Evolutionary conservation across 2,888 invertebrate species (phyloP).

Genomic region (Argynnis bischoffii): DNA sequence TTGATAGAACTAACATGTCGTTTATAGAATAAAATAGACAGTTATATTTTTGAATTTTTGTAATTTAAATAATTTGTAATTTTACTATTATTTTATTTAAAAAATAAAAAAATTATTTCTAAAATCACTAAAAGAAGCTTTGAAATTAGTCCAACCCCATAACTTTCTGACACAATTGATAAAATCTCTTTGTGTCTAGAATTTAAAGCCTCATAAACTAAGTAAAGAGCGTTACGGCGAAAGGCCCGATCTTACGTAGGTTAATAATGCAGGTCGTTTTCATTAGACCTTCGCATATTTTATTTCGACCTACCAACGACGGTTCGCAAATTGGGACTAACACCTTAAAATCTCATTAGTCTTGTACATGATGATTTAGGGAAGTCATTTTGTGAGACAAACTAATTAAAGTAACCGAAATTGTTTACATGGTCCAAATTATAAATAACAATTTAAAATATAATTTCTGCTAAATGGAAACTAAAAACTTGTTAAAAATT

Average conservation of each 20-base stretch:
- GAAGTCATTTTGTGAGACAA: neutral
- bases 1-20: too few species aligned
- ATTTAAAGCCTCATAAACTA: slow-evolving; percentile 24
- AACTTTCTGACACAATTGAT: slow-evolving; percentile 7
- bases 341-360: slow-evolving; percentile 23
- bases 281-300: slow-evolving; percentile 32
- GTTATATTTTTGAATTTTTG: too few species aligned
- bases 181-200: slow-evolving; percentile 19
- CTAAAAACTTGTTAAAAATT: too few species aligned
- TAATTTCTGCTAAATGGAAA: neutral
- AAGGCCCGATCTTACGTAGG: slow-evolving; percentile 21
- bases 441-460: neutral
- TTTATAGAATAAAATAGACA: too few species aligned
- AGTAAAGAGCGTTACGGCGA: slow-evolving; percentile 15
- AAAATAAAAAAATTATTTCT: too few species aligned
- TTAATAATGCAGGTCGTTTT: slow-evolving; percentile 28
- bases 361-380: slow-evolving; percentile 22
- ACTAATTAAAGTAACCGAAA: slow-evolving; percentile 11
- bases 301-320: slow-evolving; percentile 22
- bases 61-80: too few species aligned
- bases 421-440: neutral
- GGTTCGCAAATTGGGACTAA: slow-evolving; percentile 24
- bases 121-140: too few species aligned
- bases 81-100: too few species aligned
- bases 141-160: slow-evolving; percentile 1